These are phyloP conservation scores for Pteronotus mesoamericanus DNA, from an alignment of 2,797 vertebrate genomes.

Conservation along the genomic window DNA sequence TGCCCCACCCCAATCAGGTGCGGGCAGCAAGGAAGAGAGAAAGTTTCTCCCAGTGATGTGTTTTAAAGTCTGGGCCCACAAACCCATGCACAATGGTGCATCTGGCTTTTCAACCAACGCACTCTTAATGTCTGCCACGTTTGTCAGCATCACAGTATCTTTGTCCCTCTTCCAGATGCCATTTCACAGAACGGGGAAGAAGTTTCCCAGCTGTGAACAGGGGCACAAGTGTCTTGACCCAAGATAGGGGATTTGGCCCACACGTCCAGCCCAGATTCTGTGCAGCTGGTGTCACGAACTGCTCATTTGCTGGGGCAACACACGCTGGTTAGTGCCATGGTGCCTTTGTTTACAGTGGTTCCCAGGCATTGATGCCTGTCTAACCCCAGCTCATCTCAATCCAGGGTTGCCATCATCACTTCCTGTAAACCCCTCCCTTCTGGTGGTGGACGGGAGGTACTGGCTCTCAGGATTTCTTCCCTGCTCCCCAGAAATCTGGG, in stretches of 20 bases:
- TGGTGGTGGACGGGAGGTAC: too few species aligned
- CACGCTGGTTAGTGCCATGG: background rate
- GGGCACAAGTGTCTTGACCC: background rate
- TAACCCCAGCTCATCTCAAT: too few species aligned
- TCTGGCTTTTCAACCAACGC: background rate
- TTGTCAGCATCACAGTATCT: background rate
- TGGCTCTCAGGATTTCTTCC: too few species aligned
- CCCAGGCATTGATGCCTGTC: background rate
- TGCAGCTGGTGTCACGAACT: background rate
- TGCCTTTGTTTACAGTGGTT: background rate
- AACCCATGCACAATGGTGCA: background rate
- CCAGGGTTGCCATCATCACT: too few species aligned
- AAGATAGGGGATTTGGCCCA: background rate
- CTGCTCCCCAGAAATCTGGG: background rate
- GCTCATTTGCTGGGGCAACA: too few species aligned
- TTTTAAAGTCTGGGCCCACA: background rate
- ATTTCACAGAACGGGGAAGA: background rate
- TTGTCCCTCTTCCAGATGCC: background rate
- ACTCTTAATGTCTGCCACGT: background rate
- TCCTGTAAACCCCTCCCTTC: too few species aligned
- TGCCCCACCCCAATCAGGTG: background rate
- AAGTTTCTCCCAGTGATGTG: background rate
- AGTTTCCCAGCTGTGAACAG: background rate
- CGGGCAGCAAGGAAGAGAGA: background rate
- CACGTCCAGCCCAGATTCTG: background rate